Conservation (phyloP, 2,113 vertebrate genomes). For the Ia io region DNA sequence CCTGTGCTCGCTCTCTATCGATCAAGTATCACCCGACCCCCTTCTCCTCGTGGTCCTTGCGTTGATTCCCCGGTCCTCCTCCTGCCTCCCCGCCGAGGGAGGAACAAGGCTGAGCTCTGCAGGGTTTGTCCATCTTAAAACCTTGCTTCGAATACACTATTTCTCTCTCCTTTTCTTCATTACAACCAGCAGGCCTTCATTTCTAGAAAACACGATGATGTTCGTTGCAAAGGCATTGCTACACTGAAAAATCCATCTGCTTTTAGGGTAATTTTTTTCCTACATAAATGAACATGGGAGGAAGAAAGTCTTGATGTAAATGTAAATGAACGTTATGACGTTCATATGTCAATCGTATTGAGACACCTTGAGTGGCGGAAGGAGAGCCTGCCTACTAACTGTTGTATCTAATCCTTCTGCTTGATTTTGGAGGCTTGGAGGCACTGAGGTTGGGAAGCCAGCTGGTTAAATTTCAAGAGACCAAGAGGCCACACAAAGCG, state of each 20-base stretch:
- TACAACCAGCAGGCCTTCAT: not conserved
- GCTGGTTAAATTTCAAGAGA: not conserved
- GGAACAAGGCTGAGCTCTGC: not conserved
- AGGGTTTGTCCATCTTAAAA: not conserved
- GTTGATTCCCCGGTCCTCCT: not conserved
- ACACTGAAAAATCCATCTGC: not conserved
- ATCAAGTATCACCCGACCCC: not conserved
- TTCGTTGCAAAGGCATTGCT: not conserved
- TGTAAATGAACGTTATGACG: not conserved
- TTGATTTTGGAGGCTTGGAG: not conserved
- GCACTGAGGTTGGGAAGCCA: not conserved
- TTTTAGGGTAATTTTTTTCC: not conserved
- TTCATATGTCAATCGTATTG: not conserved
- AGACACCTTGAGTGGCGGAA: not conserved
- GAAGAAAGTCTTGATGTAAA: not conserved
- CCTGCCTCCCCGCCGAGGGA: not conserved
- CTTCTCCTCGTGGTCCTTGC: not conserved
- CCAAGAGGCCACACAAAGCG: not conserved
- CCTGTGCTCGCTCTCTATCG: not conserved
- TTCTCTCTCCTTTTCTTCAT: not conserved
- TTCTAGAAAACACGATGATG: conserved; percentile 5
- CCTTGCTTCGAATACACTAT: not conserved
- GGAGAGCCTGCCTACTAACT: not conserved
- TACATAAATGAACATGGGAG: not conserved
- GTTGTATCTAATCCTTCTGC: not conserved